Evolutionary conservation across 2,888 invertebrate genomes (phyloP).

Genomic region (Liposcelis brunnea): DNA sequence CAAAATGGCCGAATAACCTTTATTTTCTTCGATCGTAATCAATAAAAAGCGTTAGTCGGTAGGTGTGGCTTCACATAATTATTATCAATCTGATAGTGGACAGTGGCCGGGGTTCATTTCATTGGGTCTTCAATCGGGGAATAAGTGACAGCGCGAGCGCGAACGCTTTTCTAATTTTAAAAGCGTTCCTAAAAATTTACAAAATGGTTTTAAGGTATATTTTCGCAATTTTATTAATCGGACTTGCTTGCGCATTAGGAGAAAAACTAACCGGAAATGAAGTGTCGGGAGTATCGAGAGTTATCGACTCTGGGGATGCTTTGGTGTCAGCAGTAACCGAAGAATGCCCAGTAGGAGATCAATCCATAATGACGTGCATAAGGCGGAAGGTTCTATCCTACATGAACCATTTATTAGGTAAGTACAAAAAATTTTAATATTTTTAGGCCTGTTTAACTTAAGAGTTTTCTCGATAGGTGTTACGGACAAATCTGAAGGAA

Average conservation of each 20-base stretch:
- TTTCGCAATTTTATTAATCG: constrained; percentile 34
- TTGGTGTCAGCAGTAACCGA: constrained; percentile 51
- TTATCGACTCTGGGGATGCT: constrained; percentile 46
- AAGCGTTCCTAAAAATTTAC: background rate
- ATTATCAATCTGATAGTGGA: constrained; percentile 6
- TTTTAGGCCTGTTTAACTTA: background rate
- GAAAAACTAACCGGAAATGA: constrained; percentile 38
- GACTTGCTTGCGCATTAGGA: constrained; percentile 31
- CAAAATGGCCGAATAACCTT: no score
- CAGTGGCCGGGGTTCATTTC: constrained; percentile 13
- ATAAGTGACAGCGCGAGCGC: no score
- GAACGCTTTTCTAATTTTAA: constrained; percentile 11
- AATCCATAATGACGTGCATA: constrained; percentile 48
- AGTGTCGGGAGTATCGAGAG: constrained; percentile 30
- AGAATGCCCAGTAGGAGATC: constrained; percentile 47
- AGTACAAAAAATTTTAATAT: constrained; percentile 33
- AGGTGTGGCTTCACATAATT: constrained; percentile 15
- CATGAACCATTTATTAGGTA: constrained; percentile 46
- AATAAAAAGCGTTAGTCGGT: constrained; percentile 14
- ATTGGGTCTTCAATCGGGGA: constrained; percentile 22
- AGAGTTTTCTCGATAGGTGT: background rate
- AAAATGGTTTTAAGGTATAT: constrained; percentile 28
- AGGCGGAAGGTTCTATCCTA: constrained; percentile 60
- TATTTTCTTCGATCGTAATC: constrained; percentile 3
- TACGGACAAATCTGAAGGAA: background rate